Percentiles rank a stretch among this genome's conserved stretches.
phyloP scores from a whole-genome alignment of 2,797 vertebrate species.

The Propithecus deckenii region DNA sequence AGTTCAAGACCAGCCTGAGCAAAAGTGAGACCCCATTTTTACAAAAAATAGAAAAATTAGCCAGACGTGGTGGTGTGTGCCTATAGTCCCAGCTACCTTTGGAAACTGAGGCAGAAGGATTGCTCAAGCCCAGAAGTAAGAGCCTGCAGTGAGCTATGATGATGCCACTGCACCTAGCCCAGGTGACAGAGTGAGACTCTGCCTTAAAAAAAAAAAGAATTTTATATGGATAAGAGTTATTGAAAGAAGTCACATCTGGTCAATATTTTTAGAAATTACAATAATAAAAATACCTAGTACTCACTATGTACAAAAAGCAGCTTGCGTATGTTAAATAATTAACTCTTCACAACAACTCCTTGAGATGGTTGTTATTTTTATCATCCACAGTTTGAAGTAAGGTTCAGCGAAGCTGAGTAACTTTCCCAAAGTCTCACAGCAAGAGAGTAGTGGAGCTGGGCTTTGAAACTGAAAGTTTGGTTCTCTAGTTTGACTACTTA shows the following conservation, averaged over 20 bases:
- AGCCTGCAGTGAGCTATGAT: too few relatives aligned
- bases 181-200: too few relatives aligned
- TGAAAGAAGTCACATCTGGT: background rate
- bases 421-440: background rate
- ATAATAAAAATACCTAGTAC: background rate
- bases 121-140: too few relatives aligned
- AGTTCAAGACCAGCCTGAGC: too few relatives aligned
- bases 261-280: constrained; percentile 9
- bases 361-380: background rate
- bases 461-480: background rate
- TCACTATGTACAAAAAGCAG: background rate
- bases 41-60: too few relatives aligned
- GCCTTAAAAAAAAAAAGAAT: too few relatives aligned
- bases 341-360: background rate
- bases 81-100: too few relatives aligned
- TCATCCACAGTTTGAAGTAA: background rate
- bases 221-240: background rate
- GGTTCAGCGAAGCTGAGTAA: background rate
- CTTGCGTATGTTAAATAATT: background rate
- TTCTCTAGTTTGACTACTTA: background rate
- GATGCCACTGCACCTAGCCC: too few relatives aligned
- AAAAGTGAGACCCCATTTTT: too few relatives aligned
- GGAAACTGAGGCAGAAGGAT: too few relatives aligned
- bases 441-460: background rate
- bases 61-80: too few relatives aligned